These are phyloP conservation scores for Poeciliopsis turneri DNA, from an alignment of 2,797 vertebrate genomes.

Conservation along the genomic window DNA sequence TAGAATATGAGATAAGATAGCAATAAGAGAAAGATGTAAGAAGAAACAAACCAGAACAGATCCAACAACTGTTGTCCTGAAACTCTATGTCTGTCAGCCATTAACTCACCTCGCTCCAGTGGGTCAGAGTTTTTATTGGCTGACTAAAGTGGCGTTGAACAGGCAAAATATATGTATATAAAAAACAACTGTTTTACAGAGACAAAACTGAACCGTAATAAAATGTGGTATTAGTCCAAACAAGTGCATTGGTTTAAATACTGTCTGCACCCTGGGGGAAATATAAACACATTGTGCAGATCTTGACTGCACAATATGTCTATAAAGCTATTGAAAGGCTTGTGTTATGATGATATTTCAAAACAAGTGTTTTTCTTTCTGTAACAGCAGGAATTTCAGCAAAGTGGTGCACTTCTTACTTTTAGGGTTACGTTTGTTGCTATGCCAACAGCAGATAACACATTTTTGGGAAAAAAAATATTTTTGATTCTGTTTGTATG, in stretches of 20 bases:
- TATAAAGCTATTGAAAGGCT: conserved; percentile 24
- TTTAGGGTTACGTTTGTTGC: conserved; percentile 43
- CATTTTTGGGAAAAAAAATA: conserved; percentile 23
- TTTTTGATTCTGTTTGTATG: conserved; percentile 36
- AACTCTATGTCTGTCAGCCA: background rate
- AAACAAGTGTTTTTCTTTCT: conserved; percentile 13
- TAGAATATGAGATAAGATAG: background rate
- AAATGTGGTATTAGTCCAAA: conserved; percentile 19
- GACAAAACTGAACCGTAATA: conserved; percentile 14
- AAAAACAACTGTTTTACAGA: background rate
- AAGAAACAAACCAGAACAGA: background rate
- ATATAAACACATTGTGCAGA: conserved; percentile 1
- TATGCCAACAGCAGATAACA: conserved; percentile 48
- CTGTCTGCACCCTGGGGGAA: conserved; percentile 3
- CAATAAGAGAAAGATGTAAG: background rate
- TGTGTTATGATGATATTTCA: conserved; percentile 31
- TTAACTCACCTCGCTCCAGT: background rate
- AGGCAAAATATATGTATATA: no score
- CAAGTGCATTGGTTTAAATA: conserved; percentile 25
- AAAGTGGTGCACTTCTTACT: conserved; percentile 10
- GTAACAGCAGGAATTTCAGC: conserved; percentile 9
- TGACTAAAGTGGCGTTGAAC: background rate
- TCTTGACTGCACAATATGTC: background rate
- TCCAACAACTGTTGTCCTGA: background rate
- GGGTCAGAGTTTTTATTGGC: background rate